Evolutionary conservation across 1,140 invertebrate species (phyloP).

Genomic region (Heliconius hermathena): DNA sequence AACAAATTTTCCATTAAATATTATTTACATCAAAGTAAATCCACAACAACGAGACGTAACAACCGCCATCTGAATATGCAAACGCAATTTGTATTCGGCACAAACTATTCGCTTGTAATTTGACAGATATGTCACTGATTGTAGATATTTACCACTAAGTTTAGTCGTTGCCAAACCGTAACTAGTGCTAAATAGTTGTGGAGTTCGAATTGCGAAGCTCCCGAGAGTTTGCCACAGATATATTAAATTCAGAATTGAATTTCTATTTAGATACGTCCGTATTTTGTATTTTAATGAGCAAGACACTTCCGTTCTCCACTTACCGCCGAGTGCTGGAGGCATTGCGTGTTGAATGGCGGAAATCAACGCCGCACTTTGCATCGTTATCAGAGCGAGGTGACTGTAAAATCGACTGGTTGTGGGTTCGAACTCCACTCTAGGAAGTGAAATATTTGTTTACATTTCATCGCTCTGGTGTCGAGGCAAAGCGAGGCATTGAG

Average conservation of each 20-base stretch:
- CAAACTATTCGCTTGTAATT: slow-evolving; percentile 13
- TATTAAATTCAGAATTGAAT: neutral
- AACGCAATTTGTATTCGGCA: neutral
- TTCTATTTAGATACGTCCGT: neutral
- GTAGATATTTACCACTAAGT: slow-evolving; percentile 13
- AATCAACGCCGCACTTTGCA: no score
- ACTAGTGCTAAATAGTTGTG: slow-evolving; percentile 8
- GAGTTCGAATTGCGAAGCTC: slow-evolving; percentile 1
- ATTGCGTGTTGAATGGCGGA: no score
- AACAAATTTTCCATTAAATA: neutral
- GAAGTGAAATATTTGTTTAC: no score
- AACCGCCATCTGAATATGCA: neutral
- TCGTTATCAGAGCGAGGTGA: no score
- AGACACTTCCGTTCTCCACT: no score
- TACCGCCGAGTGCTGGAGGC: no score
- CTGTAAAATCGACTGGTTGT: no score
- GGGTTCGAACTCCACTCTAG: no score
- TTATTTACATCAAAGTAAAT: neutral
- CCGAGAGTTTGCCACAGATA: neutral
- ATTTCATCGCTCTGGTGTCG: no score
- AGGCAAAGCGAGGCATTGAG: no score
- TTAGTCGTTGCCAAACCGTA: slow-evolving; percentile 8
- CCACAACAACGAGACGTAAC: neutral
- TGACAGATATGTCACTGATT: slow-evolving; percentile 14
- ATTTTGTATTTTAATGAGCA: no score